These are phyloP conservation scores for Drosophila chauvacae DNA, from an alignment of 1,140 invertebrate genomes.

Conservation along the genomic window DNA sequence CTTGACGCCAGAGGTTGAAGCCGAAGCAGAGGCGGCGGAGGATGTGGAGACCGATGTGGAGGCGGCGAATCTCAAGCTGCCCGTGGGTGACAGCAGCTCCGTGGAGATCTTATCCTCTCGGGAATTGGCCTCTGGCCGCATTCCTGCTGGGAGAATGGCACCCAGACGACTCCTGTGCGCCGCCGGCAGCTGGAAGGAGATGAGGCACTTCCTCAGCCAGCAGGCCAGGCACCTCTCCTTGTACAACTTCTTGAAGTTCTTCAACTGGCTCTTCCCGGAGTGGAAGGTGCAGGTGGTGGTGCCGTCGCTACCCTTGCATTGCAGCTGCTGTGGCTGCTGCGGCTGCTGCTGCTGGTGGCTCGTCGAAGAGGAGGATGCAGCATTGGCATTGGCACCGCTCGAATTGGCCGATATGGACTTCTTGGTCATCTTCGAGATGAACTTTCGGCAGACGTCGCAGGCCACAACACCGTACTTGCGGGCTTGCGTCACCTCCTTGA, in stretches of 20 bases:
- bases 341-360: conserved; percentile 72
- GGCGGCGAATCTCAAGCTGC: conserved; percentile 46
- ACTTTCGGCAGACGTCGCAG: conserved; percentile 94
- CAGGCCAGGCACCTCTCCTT: conserved; percentile 92
- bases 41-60: conserved; percentile 4
- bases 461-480: conserved; percentile 93
- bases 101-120: conserved; percentile 57
- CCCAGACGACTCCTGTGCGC: conserved; percentile 88
- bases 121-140: conserved; percentile 40
- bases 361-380: not conserved
- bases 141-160: conserved; percentile 86
- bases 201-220: conserved; percentile 93
- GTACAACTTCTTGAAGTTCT: conserved; percentile 89
- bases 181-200: conserved; percentile 90
- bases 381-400: conserved; percentile 19
- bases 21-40: not conserved
- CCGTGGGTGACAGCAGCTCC: conserved; percentile 62
- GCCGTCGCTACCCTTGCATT: conserved; percentile 90
- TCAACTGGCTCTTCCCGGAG: conserved; percentile 89
- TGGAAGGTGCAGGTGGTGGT: conserved; percentile 88
- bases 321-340: conserved; percentile 83
- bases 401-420: conserved; percentile 38
- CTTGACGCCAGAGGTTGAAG: conserved; percentile 52
- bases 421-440: conserved; percentile 90
- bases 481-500: conserved; percentile 90